phyloP scores from a whole-genome alignment of 2,888 invertebrate species.

The Oxycera nigricornis region DNA sequence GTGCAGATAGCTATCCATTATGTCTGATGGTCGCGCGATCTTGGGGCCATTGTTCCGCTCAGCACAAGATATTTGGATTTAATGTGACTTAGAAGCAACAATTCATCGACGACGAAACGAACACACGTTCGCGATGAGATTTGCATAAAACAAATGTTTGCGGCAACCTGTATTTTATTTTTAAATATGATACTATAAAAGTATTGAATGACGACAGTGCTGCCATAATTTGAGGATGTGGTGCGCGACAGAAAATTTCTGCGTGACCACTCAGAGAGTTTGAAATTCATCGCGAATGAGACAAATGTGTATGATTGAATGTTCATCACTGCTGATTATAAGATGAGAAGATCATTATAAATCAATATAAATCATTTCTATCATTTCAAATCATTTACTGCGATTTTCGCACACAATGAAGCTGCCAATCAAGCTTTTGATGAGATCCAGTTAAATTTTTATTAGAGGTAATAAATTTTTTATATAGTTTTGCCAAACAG shows the following conservation, averaged over 20 bases:
- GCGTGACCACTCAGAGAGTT: no score
- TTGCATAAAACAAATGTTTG: conserved; percentile 21
- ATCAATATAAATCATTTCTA: no score
- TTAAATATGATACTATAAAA: conserved; percentile 15
- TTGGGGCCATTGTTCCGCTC: neutral
- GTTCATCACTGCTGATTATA: no score
- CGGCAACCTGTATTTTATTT: conserved; percentile 32
- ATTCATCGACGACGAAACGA: conserved; percentile 13
- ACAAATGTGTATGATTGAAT: no score
- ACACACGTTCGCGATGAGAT: neutral
- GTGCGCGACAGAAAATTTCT: neutral
- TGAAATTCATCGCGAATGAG: no score
- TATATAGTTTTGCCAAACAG: no score
- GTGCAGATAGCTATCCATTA: conserved; percentile 24
- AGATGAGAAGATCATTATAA: no score
- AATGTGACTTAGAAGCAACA: conserved; percentile 6
- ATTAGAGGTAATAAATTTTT: no score
- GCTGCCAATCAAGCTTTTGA: no score
- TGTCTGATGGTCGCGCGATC: conserved; percentile 29
- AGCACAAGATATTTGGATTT: neutral
- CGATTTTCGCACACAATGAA: no score
- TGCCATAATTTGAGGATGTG: neutral
- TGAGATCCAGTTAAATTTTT: no score
- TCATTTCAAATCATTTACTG: no score
- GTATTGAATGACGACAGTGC: neutral